phyloP scores from a whole-genome alignment of 2,797 vertebrate species.

The Ptychadena robeensis region DNA sequence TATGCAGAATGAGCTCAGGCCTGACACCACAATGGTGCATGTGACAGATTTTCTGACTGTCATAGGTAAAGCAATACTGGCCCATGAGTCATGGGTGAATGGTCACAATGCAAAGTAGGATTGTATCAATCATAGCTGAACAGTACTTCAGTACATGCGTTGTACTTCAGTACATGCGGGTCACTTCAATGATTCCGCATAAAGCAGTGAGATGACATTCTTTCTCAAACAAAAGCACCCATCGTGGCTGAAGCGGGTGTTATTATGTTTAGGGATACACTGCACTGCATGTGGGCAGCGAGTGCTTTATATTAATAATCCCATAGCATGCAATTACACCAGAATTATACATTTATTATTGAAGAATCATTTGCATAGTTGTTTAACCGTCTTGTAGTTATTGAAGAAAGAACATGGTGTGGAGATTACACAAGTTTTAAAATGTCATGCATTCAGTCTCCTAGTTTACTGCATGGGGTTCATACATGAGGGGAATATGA shows the following conservation, averaged over 20 bases:
- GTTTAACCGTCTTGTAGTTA: slow-evolving; percentile 1
- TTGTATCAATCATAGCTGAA: neutral
- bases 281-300: too few relatives aligned
- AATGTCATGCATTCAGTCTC: slow-evolving; percentile 15
- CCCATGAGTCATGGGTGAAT: neutral
- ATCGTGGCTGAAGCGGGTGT: neutral
- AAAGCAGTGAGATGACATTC: too few relatives aligned
- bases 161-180: too few relatives aligned
- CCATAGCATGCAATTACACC: slow-evolving; percentile 16
- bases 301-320: neutral
- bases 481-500: neutral
- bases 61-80: neutral
- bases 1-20: too few relatives aligned
- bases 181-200: neutral
- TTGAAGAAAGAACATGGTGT: neutral
- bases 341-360: neutral
- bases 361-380: slow-evolving; percentile 45
- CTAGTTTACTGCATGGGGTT: neutral
- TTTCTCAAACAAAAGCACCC: neutral
- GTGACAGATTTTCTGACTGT: too few relatives aligned
- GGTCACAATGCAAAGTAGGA: neutral
- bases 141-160: too few relatives aligned
- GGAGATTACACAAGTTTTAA: neutral
- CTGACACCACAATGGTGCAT: neutral
- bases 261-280: neutral